A percentile compares a stretch with the other conserved stretches of the same genome.
phyloP scores from a whole-genome alignment of 2,113 vertebrate genomes.

The Gymnobelideus leadbeateri region DNA sequence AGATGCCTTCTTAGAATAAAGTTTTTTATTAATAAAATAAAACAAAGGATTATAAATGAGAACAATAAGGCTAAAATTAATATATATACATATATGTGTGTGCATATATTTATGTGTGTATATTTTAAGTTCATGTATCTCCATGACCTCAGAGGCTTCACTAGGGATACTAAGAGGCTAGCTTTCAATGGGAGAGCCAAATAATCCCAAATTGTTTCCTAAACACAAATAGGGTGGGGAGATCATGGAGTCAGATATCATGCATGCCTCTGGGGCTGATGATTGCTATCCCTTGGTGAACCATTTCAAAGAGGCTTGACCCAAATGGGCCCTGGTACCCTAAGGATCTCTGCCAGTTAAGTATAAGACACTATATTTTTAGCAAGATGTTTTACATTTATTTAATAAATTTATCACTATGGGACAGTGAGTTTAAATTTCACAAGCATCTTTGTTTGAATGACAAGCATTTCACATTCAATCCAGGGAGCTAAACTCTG shows the following conservation, averaged over 20 bases:
- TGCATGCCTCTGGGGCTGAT: background rate
- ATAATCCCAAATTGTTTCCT: background rate
- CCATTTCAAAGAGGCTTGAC: background rate
- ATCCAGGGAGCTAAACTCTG: background rate
- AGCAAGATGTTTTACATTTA: background rate
- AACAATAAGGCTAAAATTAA: background rate
- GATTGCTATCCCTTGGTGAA: background rate
- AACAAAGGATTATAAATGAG: background rate
- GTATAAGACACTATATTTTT: background rate
- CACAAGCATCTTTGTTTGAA: background rate
- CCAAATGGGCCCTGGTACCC: background rate
- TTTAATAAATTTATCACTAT: background rate
- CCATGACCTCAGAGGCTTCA: background rate
- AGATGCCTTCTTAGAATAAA: background rate
- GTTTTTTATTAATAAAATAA: background rate
- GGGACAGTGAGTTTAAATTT: background rate
- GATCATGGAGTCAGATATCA: background rate
- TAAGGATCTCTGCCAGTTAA: too few species aligned
- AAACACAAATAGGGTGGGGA: background rate
- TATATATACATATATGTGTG: too few species aligned
- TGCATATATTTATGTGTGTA: too few species aligned
- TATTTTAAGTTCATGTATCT: background rate
- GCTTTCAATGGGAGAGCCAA: background rate
- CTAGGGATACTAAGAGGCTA: background rate
- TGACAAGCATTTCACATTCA: conserved; percentile 6